These are phyloP conservation scores for Caenorhabditis inopinata DNA, from an alignment of 1,140 invertebrate genomes.

Conservation along the genomic window DNA sequence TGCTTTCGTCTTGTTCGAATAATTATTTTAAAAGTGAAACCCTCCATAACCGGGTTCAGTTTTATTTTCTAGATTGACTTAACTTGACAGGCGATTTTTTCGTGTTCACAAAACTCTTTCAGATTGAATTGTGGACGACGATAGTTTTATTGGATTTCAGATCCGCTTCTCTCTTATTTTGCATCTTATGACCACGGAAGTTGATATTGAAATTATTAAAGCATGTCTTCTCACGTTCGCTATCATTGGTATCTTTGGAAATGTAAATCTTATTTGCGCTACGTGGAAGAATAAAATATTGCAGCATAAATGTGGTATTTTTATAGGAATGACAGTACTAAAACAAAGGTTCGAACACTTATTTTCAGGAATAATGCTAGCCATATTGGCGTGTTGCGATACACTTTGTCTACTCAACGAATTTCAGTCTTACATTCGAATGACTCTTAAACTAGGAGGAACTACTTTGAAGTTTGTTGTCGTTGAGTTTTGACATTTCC, in stretches of 20 bases:
- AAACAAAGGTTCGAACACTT: too few relatives aligned
- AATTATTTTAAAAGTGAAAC: too few relatives aligned
- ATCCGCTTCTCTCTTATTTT: too few relatives aligned
- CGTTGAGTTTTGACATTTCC: neutral
- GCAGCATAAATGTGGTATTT: constrained; percentile 2
- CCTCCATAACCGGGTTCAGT: too few relatives aligned
- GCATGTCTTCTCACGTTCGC: neutral
- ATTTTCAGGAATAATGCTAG: neutral
- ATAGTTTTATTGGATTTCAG: too few relatives aligned
- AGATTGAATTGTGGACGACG: too few relatives aligned
- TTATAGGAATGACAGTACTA: too few relatives aligned
- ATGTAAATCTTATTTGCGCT: neutral
- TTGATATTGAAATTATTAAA: neutral
- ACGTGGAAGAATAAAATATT: neutral
- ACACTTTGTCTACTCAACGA: constrained; percentile 1
- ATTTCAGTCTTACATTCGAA: neutral
- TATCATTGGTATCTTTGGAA: neutral
- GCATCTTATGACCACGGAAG: neutral
- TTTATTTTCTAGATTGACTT: too few relatives aligned
- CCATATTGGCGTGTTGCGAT: neutral
- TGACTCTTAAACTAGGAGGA: neutral
- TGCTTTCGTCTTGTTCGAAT: too few relatives aligned
- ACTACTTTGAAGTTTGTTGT: neutral
- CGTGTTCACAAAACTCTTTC: too few relatives aligned
- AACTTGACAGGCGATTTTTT: too few relatives aligned